These are phyloP conservation scores for Promerops cafer DNA, from an alignment of 2,113 vertebrate species.

Conservation along the genomic window DNA sequence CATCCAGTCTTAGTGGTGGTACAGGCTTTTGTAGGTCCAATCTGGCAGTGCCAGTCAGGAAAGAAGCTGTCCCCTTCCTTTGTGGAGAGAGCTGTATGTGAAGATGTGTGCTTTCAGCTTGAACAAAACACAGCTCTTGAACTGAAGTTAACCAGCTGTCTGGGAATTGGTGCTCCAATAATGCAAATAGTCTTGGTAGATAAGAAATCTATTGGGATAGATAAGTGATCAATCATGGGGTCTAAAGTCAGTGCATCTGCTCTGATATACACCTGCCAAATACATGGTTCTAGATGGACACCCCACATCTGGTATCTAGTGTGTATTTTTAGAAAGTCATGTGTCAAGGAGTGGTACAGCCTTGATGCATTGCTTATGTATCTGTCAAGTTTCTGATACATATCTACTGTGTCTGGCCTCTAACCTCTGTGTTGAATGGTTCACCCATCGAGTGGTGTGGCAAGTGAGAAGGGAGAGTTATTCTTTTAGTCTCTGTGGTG, in stretches of 20 bases:
- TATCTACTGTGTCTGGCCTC: neutral
- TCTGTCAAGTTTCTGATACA: neutral
- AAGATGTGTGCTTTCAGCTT: neutral
- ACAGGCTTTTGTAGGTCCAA: neutral
- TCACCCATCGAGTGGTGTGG: fast-evolving
- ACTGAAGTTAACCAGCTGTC: neutral
- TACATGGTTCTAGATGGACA: neutral
- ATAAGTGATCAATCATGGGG: fast-evolving
- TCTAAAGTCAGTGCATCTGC: neutral
- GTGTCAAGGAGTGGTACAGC: neutral
- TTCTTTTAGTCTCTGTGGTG: neutral
- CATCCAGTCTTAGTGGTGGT: neutral
- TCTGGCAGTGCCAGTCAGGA: neutral
- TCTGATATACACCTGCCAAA: neutral
- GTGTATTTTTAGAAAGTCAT: neutral
- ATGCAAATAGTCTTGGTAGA: neutral
- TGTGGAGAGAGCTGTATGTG: fast-evolving
- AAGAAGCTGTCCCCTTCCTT: neutral
- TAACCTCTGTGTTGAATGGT: neutral
- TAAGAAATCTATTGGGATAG: fast-evolving
- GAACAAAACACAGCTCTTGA: neutral
- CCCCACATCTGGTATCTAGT: neutral
- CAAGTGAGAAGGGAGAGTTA: neutral
- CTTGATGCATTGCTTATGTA: neutral
- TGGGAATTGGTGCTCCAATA: neutral